Evolutionary conservation across 1,140 invertebrate genomes (phyloP), one percentile per base, ranked within the genome.

Genomic region (Phenacoccus solenopsis): DNA sequence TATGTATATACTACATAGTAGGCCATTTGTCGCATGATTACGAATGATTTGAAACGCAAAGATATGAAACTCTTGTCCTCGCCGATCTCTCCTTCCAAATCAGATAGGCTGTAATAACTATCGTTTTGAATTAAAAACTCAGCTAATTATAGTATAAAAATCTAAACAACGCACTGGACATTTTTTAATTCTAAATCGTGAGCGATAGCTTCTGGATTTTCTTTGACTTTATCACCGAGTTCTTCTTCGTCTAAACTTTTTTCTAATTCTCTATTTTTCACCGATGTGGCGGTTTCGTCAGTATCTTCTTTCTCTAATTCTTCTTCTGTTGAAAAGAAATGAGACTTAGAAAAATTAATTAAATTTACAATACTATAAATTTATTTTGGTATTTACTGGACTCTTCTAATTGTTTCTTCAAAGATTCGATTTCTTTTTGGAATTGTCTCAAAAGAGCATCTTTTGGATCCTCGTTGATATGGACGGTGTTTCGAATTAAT

Each of bases 381-480:
- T 27, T 24, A 24, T n/a, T 9, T 32, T n/a, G 7, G 49, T 69
- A 38, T 49, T 69, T 71, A 80, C 76, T 84, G 10, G 61, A 67
- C 16, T 76, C 73, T 35, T 75, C 89, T 27, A 99, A 79, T 76
- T 96, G 92, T 74, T 90, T 89, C 59, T 87, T 86, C 2, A 99
- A 82, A 24, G 93, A 88, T 75, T 94, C 93, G 74, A 99, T 98
- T 82, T 99, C 96, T 75, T 93, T 87, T 82, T 98, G 96, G 79
- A 98, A 98, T 77, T 95, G 89, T 57, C 94, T 86, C 16, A 99
- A 84, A 24, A 98, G 80, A 1, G 97, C 95, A 81, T 98, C 96
- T 76, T 98, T 98, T 0, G 96, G 94, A 81, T 99, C 96, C 78
- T 98, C 96, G 79, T 99, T 99, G 70, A 99, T 90, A 73, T 90